A percentile compares a stretch with the other conserved stretches of the same genome.
Evolutionary conservation across 2,797 vertebrate genomes (phyloP).

Genomic region (Sebastes minor): DNA sequence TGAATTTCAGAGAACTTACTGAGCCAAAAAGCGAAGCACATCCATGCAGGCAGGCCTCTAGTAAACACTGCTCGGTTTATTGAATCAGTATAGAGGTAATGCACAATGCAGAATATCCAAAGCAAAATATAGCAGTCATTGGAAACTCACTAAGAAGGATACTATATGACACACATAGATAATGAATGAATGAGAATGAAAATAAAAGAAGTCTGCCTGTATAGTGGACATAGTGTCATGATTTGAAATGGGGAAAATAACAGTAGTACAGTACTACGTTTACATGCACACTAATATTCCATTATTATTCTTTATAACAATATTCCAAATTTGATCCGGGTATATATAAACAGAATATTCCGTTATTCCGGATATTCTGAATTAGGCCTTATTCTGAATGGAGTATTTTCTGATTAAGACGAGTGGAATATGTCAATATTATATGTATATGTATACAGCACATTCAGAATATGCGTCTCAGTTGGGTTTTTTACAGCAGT

Average conservation of each 20-base stretch:
- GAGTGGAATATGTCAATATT: rapidly evolving
- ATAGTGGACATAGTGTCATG: not conserved
- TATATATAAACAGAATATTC: no score
- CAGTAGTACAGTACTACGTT: no score
- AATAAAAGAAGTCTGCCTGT: not conserved
- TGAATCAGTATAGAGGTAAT: not conserved
- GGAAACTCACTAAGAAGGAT: not conserved
- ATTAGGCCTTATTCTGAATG: no score
- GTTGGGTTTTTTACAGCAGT: no score
- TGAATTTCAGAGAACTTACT: not conserved
- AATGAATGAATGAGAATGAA: not conserved
- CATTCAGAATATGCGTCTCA: no score
- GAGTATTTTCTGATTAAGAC: no score
- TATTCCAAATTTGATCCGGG: no score
- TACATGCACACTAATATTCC: no score
- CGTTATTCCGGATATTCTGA: no score
- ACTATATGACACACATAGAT: not conserved
- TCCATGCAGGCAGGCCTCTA: not conserved
- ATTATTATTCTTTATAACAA: no score
- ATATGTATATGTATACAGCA: no score
- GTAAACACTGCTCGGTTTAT: not conserved
- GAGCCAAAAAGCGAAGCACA: not conserved
- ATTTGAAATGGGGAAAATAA: not conserved
- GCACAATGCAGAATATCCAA: not conserved
- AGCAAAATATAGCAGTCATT: not conserved